Base-by-base conservation (phyloP, 2,888 invertebrate genomes). In the Caenorhabditis wallacei region DNA sequence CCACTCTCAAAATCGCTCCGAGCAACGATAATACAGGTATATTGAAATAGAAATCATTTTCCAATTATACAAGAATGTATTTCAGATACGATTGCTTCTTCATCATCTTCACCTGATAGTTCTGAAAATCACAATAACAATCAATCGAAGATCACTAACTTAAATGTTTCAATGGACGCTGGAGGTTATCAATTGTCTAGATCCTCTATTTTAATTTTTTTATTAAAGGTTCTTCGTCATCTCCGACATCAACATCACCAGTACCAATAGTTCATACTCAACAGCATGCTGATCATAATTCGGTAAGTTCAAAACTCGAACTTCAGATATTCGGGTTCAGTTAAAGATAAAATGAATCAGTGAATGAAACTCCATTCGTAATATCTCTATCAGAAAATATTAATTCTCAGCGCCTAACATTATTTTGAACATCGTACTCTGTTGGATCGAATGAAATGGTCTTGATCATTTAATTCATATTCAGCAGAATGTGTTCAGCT, bases 51-150 rank as follows among this genome's bases (percentile, higher is more conserved):
- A 54, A 54, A 3, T 26, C 22, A 8, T n/a, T n/a, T n/a, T n/a
- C n/a, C n/a, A 54, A 24, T 13, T 54, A 18, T 5, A 4, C 24
- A 13, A 68, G 18, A 11, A 3, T 43, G 18, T 7, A 13, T 48
- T 40, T 18, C 46, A 53, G 57, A 48, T 20, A 26, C 68, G 11
- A 59, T 51, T 10, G 18, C 53, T n/a, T 51, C 57, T 7, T 43
- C 63, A n/a, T 24, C 72, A 7, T 61, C 51, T 2, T 68, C 68
- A 37, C 46, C 79, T 11, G 51, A 64, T n/a, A 64, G 35, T 51
- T n/a, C 40, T 2, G 68, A 81, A 20, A 70, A 56, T 46, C 66
- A 76, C n/a, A 76, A 82, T 40, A 76, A 76, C 26, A 82, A 76
- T n/a, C 53, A 22, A 20, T 18, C 51, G 18, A 82, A 76, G 35